Base-by-base conservation (phyloP, 37 sponge, comb jelly and placozoan genomes). In the Geodia barretti region DNA sequence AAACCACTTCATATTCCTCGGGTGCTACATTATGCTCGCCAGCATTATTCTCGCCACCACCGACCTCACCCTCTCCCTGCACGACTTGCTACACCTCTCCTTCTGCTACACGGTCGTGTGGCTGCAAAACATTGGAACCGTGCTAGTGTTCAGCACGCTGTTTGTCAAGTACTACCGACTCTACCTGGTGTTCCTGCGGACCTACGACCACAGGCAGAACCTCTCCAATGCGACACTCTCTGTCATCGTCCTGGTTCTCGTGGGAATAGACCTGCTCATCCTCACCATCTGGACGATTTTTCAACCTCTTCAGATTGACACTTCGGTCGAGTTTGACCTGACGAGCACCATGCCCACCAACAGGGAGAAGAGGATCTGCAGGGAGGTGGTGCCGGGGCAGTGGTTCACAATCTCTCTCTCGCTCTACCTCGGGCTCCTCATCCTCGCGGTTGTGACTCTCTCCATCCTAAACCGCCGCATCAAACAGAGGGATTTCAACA, bases 1-100 rank as follows among this genome's bases (percentile, higher is more conserved):
- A 28, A 73, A 42, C 74, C 43, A 73, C 58, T 73, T 73, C 74
- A 73, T 73, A 5, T 73, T 73, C 30, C 24, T 73, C 8, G 58
- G 74, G 26, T 73, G 74, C 31, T 73, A 73, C 54, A 4, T 73
- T 4, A 23, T 30, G 5, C 25, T 73, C 3, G 25, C 19, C 21
- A 19, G 40, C 3, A 29, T 73, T 4, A n/a, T 73, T 7, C 26
- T 73, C 24, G 32, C 11, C 5, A 73, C 54, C 8, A 42, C 37
- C 26, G 30, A 41, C 28, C 7, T 43, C 21, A 26, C 31, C 9
- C 5, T 70, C 29, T 30, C 39, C 36, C 24, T 7, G 3, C 40
- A 43, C 2, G 14, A 47, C 54, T 47, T 14, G 7, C 7, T 14
- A 17, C 14, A 47, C 14, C 54, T 47, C 54, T 14, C 14, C 14